Evolutionary conservation across 1,140 invertebrate species (phyloP), one percentile per base, ranked within the genome.

Genomic region (Drosophila bifasciata): DNA sequence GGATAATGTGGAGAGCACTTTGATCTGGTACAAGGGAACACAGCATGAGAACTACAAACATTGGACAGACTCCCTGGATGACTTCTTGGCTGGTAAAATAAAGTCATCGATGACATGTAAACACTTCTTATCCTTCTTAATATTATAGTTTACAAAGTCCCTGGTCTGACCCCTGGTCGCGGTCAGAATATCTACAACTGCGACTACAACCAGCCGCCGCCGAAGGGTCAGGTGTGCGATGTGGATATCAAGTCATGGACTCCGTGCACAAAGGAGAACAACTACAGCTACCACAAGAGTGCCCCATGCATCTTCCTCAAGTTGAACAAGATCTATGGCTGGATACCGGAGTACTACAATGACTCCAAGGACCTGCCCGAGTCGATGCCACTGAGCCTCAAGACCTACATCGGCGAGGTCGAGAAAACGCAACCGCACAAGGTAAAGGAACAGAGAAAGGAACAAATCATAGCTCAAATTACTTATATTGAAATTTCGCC

Each of bases 21-120:
- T 99, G 45, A 97, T 99, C 89, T 97, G 97, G 95, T 98, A 98
- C 92, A 96, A 95, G 84, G 95, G 94, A 43, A 95, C 94, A 5
- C 94, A 96, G 55, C 93, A 93, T 51, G 93, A 94, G 60, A 96
- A 96, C 84, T 96, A 95, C 69, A 92, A 95, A 64, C 94, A 95
- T 79, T 98, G 97, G 97, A 94, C 94, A 36, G 92, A 95, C 15
- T 93, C 95, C 53, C 85, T 97, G 6, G 93, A 94, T 40, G 90
- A 93, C 21, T 97, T 97, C 91, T 93, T 97, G 23, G 93, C 94
- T 81, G 94, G 96, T 97, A 92, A 92, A 92, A 3, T 50, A 51
- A 45, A 15, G 45, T 6, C 28, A 15, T 0, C 3, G 2, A 9
- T 32, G 2, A 32, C 9, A 32, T 1, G 3, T 11, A 17, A 8